phyloP scores from a whole-genome alignment of 2,797 vertebrate genomes.

The Mormyrus hasselquistii region DNA sequence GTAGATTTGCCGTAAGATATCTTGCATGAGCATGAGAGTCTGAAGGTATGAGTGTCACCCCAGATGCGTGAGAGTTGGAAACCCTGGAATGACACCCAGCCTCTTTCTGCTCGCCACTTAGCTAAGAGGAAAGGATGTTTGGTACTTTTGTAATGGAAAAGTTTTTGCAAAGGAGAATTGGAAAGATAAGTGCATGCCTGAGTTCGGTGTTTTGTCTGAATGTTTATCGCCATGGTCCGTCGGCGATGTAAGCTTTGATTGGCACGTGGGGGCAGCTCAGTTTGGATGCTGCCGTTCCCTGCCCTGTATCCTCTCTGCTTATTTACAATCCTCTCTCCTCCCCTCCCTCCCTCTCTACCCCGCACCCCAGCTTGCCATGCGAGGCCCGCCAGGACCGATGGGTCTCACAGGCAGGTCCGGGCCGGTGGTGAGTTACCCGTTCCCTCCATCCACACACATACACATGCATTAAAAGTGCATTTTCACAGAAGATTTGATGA shows the following conservation, averaged over 20 bases:
- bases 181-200: not conserved
- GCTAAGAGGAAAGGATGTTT: not conserved
- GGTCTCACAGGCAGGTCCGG: conserved; percentile 89
- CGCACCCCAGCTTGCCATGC: conserved; percentile 76
- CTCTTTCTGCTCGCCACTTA: not conserved
- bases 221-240: not conserved
- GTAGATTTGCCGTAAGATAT: not conserved
- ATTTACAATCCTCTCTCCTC: conserved; percentile 26
- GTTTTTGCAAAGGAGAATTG: not conserved
- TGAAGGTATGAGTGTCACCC: not conserved
- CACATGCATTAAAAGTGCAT: not conserved
- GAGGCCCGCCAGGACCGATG: conserved; percentile 82
- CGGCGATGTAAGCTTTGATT: not conserved
- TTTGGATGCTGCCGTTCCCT: not conserved
- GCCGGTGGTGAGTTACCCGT: conserved; percentile 77
- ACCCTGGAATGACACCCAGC: not conserved
- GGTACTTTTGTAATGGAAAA: not conserved
- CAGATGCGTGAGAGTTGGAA: not conserved
- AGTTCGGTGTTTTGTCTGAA: not conserved
- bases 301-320: conserved; percentile 22
- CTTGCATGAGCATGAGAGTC: not conserved
- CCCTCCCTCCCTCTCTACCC: conserved; percentile 13
- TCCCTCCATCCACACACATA: not conserved
- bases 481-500: conserved; percentile 9
- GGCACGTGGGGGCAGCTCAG: not conserved